phyloP scores from a whole-genome alignment of 1,140 invertebrate genomes.

The Trichogramma pretiosum region DNA sequence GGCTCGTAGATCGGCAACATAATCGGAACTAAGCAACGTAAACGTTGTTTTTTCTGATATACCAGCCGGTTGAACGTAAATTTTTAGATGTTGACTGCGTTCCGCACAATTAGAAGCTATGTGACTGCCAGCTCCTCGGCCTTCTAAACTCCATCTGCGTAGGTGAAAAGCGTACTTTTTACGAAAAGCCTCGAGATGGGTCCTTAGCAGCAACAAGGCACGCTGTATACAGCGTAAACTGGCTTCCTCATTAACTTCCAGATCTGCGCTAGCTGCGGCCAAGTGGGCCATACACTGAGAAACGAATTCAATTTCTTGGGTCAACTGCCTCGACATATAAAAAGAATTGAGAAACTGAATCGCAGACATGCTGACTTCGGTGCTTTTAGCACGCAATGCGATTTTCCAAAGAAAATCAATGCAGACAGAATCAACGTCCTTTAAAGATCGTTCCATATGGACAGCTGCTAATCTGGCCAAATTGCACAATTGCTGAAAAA shows the following conservation, averaged over 20 bases:
- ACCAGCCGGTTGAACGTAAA: constrained; percentile 78
- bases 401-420: constrained; percentile 94
- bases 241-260: constrained; percentile 64
- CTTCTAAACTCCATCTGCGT: constrained; percentile 74
- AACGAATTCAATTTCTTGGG: constrained; percentile 86
- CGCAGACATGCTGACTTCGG: constrained; percentile 86
- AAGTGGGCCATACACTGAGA: constrained; percentile 85
- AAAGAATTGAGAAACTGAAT: constrained; percentile 89
- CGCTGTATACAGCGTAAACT: constrained; percentile 82
- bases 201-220: constrained; percentile 76
- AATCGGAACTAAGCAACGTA: constrained; percentile 69
- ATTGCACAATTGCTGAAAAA: constrained; percentile 86
- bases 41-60: constrained; percentile 69
- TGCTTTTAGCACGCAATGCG: constrained; percentile 76
- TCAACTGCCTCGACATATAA: constrained; percentile 82
- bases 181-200: constrained; percentile 85
- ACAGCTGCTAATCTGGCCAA: constrained; percentile 64
- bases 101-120: constrained; percentile 47
- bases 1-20: constrained; percentile 81
- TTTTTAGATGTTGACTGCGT: constrained; percentile 54
- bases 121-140: constrained; percentile 64
- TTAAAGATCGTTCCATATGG: constrained; percentile 47
- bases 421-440: constrained; percentile 52
- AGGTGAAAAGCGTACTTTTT: constrained; percentile 81
- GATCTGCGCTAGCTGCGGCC: constrained; percentile 64